Evolutionary conservation across 1,140 invertebrate species (phyloP).

Genomic region (Acromyrmex echinatior): DNA sequence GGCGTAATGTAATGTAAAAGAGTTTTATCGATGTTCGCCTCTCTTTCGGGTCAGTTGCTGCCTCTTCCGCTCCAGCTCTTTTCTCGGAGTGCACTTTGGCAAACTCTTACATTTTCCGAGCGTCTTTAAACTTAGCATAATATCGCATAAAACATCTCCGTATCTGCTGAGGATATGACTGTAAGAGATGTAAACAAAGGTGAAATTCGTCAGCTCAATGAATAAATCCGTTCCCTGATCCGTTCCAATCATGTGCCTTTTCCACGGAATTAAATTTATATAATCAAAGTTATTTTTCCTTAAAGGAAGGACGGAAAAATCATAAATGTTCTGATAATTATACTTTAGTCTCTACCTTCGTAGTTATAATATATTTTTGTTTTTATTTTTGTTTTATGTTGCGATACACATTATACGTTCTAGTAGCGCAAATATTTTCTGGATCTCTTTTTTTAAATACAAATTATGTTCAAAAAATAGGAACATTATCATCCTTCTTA

Average conservation of each 20-base stretch:
- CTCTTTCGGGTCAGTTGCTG: slow-evolving; percentile 68
- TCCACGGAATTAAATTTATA: slow-evolving; percentile 15
- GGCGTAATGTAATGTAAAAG: slow-evolving; percentile 73
- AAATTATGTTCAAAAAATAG: background rate
- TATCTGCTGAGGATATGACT: slow-evolving; percentile 20
- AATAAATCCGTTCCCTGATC: background rate
- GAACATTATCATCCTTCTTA: background rate
- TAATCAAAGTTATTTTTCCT: background rate
- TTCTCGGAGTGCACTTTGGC: slow-evolving; percentile 47
- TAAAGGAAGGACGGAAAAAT: background rate
- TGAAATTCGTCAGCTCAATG: slow-evolving; percentile 24
- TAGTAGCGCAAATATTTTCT: background rate
- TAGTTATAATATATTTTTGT: background rate
- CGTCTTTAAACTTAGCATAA: slow-evolving; percentile 62
- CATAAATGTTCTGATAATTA: background rate
- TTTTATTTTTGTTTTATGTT: background rate
- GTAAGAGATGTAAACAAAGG: slow-evolving; percentile 12
- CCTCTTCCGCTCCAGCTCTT: slow-evolving; percentile 12
- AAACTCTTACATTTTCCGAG: slow-evolving; percentile 50
- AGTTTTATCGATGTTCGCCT: slow-evolving; percentile 71
- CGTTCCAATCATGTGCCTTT: slow-evolving; percentile 6
- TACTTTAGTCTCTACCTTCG: too few relatives aligned
- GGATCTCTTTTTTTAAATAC: background rate
- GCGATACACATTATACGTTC: background rate
- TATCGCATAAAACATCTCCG: slow-evolving; percentile 61